Conservation (phyloP, 1,140 invertebrate species). For the Neocloeon triangulifer region DNA sequence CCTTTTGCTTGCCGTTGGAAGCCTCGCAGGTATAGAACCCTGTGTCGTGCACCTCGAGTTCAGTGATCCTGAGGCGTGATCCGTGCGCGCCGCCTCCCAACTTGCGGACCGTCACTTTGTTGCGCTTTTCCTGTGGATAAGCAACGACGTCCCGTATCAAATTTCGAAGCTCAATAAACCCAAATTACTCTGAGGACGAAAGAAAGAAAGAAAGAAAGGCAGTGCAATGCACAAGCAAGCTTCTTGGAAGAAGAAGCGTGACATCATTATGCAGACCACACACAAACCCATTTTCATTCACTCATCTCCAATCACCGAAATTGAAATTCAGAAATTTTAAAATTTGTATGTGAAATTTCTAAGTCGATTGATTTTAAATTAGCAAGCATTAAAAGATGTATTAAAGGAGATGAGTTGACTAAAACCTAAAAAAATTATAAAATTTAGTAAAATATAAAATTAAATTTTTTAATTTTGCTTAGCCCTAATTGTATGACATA, state of each 20-base stretch:
- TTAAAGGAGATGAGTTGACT: too few relatives aligned
- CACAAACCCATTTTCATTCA: too few relatives aligned
- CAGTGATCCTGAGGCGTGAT: constrained; percentile 30
- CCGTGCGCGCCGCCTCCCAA: constrained; percentile 11
- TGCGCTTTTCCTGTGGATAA: constrained; percentile 7
- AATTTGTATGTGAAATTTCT: too few relatives aligned
- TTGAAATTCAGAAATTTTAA: too few relatives aligned
- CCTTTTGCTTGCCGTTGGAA: constrained; percentile 28
- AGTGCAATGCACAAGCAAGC: not conserved
- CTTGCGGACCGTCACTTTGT: not conserved
- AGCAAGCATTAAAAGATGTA: too few relatives aligned
- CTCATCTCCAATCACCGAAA: too few relatives aligned
- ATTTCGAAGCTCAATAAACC: not conserved
- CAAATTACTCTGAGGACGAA: not conserved
- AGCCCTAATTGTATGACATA: too few relatives aligned
- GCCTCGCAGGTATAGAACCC: constrained; percentile 48
- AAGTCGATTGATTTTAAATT: too few relatives aligned
- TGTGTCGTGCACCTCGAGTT: constrained; percentile 36
- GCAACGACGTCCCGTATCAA: not conserved
- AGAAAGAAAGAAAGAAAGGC: not conserved
- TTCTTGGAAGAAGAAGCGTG: not conserved
- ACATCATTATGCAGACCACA: not conserved
- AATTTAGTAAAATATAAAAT: too few relatives aligned
- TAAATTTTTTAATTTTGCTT: too few relatives aligned
- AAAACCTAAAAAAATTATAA: too few relatives aligned